Conservation (phyloP, 2,113 vertebrate genomes). For the Syrmaticus mikado region DNA sequence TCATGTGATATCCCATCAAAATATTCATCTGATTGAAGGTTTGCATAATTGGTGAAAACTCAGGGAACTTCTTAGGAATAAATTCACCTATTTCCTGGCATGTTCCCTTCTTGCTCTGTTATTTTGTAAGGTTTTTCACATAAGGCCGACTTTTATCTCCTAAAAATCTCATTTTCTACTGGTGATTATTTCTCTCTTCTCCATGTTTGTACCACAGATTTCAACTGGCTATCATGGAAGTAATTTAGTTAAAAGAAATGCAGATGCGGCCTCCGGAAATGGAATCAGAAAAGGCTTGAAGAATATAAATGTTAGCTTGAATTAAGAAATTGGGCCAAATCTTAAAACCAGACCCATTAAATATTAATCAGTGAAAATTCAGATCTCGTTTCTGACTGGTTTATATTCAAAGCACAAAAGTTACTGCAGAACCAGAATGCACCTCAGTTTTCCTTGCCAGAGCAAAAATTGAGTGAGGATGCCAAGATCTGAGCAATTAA, state of each 20-base stretch:
- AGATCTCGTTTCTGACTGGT: not conserved
- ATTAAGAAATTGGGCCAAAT: not conserved
- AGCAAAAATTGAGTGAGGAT: not conserved
- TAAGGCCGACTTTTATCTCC: not conserved
- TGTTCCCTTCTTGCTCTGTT: not conserved
- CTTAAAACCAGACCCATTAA: not conserved
- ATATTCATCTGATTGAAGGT: not conserved
- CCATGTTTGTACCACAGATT: not conserved
- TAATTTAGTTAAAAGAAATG: not conserved
- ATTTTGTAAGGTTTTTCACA: not conserved
- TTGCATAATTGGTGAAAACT: not conserved
- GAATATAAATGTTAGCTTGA: not conserved
- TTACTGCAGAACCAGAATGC: not conserved
- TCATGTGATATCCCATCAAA: not conserved
- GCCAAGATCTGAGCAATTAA: not conserved
- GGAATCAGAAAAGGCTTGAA: not conserved
- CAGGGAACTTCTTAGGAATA: not conserved
- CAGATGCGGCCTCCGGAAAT: accelerated
- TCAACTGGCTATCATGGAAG: not conserved
- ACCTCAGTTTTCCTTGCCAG: not conserved
- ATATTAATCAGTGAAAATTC: not conserved
- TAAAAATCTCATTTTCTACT: not conserved
- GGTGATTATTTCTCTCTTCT: not conserved
- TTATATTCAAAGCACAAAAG: not conserved
- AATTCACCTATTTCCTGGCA: not conserved